Conservation (phyloP, 2,797 vertebrate genomes). For the Spinus olivaceus region DNA sequence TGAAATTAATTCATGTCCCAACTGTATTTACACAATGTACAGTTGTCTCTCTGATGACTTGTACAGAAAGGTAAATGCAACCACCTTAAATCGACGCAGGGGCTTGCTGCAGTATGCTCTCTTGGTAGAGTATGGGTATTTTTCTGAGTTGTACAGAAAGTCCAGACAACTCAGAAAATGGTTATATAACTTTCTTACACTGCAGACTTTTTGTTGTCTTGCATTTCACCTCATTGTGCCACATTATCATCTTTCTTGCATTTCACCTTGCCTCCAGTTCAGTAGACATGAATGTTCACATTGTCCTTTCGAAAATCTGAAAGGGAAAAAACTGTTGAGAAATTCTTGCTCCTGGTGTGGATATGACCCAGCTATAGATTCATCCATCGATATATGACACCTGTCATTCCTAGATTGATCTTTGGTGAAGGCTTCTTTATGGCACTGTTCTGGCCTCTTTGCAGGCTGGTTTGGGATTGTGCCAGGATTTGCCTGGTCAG, state of each 20-base stretch:
- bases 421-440: background rate
- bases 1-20: constrained; percentile 69
- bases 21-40: constrained; percentile 39
- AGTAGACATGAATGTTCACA: background rate
- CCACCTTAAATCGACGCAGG: background rate
- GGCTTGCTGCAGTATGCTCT: background rate
- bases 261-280: background rate
- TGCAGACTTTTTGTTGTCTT: background rate
- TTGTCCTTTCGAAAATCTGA: background rate
- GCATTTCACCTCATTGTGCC: constrained; percentile 16
- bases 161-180: background rate
- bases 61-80: constrained; percentile 23
- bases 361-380: background rate
- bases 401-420: background rate
- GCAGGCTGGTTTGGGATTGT: background rate
- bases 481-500: background rate
- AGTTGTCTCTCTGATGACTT: constrained; percentile 47
- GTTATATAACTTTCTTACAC: background rate
- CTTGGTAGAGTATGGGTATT: background rate
- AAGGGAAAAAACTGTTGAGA: background rate
- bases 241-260: background rate
- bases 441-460: background rate
- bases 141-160: background rate
- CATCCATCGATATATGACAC: background rate
- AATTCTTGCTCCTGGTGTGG: background rate